These are phyloP conservation scores for Erebia palarica DNA, from an alignment of 2,888 invertebrate species.

Conservation along the genomic window DNA sequence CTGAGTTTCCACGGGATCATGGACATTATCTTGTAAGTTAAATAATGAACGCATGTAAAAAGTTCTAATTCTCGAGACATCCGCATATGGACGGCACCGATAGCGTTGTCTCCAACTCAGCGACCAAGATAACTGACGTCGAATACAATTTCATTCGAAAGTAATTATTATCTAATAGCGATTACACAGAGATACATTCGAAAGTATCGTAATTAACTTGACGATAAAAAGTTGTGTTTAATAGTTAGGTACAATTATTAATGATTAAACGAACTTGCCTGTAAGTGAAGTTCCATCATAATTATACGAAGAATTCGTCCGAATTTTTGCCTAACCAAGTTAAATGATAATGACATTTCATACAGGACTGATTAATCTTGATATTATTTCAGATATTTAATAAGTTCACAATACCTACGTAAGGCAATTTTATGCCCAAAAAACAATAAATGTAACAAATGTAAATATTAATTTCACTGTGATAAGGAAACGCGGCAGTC, in stretches of 20 bases:
- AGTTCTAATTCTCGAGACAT: slow-evolving; percentile 1
- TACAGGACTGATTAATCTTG: too few relatives aligned
- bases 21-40: too few relatives aligned
- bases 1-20: too few relatives aligned
- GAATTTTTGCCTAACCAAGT: not conserved
- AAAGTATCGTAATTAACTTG: slow-evolving; percentile 2
- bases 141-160: slow-evolving; percentile 13
- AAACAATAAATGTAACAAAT: too few relatives aligned
- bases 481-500: too few relatives aligned
- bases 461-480: too few relatives aligned
- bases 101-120: not conserved
- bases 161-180: slow-evolving; percentile 14
- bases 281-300: too few relatives aligned
- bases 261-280: too few relatives aligned
- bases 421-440: too few relatives aligned
- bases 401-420: too few relatives aligned
- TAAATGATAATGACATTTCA: not conserved
- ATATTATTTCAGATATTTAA: too few relatives aligned
- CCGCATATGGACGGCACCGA: slow-evolving; percentile 1
- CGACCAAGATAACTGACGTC: not conserved
- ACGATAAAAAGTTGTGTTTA: not conserved
- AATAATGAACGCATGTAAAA: not conserved
- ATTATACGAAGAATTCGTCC: too few relatives aligned
- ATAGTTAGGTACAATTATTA: not conserved
- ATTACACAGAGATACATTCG: slow-evolving; percentile 10